Conservation (phyloP, 2,113 vertebrate species). For the Rhabdornis inornatus region DNA sequence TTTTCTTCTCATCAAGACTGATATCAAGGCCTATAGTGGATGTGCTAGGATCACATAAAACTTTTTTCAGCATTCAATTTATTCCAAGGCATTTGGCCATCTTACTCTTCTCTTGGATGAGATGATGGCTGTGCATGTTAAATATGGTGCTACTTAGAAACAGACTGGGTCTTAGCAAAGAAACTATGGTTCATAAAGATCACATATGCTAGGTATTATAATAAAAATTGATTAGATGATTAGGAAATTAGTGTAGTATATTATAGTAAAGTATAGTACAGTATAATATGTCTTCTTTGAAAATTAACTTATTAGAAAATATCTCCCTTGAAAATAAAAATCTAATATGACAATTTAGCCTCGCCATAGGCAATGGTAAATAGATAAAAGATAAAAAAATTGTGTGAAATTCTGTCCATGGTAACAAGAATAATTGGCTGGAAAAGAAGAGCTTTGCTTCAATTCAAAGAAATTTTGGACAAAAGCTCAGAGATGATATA, state of each 20-base stretch:
- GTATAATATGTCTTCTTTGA: not conserved
- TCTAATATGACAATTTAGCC: not conserved
- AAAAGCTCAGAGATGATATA: not conserved
- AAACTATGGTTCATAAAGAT: not conserved
- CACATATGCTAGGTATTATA: not conserved
- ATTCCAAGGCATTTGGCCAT: not conserved
- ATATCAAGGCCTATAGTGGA: not conserved
- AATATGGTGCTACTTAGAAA: not conserved
- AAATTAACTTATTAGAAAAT: not conserved
- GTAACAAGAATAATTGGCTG: not conserved
- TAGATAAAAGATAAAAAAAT: not conserved
- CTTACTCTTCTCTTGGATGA: not conserved
- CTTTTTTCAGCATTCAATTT: not conserved
- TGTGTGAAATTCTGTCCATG: not conserved
- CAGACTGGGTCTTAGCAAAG: not conserved
- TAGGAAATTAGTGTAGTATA: not conserved
- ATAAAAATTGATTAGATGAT: not conserved
- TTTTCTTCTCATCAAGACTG: not conserved
- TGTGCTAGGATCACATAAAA: not conserved
- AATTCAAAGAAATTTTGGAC: not conserved
- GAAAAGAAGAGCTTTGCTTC: not conserved
- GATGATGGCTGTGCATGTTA: not conserved
- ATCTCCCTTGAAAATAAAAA: not conserved
- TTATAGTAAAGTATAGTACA: no score
- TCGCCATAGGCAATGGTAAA: not conserved